A percentile compares a stretch with the other conserved stretches of the same genome.
These are phyloP conservation scores for Calidris pugnax DNA, from an alignment of 2,113 vertebrate species.

Conservation along the genomic window DNA sequence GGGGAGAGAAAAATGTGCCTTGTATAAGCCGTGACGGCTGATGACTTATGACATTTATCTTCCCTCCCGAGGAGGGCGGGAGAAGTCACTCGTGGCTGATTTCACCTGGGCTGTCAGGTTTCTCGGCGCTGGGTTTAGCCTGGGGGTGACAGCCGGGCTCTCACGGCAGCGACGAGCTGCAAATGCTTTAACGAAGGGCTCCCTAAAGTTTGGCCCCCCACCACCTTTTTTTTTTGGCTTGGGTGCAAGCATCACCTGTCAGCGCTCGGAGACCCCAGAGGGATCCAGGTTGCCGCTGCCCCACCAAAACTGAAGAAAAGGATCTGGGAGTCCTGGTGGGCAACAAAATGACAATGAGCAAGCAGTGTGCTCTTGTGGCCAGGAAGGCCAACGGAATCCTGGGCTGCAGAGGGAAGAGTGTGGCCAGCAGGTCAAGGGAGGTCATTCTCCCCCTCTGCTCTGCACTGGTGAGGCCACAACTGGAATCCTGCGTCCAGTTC, in stretches of 20 bases:
- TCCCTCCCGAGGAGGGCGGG: neutral
- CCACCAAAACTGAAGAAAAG: too few species aligned
- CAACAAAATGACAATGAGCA: too few species aligned
- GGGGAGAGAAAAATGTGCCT: conserved; percentile 39
- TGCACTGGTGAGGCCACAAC: too few species aligned
- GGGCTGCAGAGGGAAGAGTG: too few species aligned
- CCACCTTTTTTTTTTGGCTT: neutral
- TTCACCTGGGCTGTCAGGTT: conserved; percentile 39
- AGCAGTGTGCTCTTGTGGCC: too few species aligned
- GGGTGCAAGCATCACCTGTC: neutral
- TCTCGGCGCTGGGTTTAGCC: neutral
- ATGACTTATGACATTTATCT: conserved; percentile 67
- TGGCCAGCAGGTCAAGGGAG: too few species aligned
- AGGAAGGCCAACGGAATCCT: too few species aligned
- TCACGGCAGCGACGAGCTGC: neutral
- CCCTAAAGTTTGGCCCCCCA: neutral
- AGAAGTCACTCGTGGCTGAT: conserved; percentile 45
- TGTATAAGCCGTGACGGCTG: neutral
- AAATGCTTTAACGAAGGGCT: neutral
- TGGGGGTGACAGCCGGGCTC: neutral
- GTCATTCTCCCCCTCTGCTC: too few species aligned
- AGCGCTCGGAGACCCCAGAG: accelerated
- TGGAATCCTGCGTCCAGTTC: too few species aligned
- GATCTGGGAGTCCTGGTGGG: too few species aligned
- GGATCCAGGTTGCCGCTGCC: neutral